Conservation (phyloP, 2,888 invertebrate species). For the Tholera decimalis region DNA sequence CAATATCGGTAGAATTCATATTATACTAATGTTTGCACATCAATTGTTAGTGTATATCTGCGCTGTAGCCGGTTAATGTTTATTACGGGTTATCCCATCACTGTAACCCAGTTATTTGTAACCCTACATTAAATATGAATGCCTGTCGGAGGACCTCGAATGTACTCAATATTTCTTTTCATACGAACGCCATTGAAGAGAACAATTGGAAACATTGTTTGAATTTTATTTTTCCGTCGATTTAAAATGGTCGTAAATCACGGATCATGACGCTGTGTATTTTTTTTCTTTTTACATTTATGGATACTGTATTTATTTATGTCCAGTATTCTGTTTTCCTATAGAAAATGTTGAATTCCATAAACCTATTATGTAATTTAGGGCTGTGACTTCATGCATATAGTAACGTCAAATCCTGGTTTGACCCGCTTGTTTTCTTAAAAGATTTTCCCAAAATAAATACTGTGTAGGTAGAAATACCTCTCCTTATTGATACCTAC, state of each 20-base stretch:
- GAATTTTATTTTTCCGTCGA: conserved; percentile 42
- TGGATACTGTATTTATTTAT: conserved; percentile 20
- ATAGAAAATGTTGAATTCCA: no score
- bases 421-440: no score
- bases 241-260: conserved; percentile 43
- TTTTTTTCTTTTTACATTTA: conserved; percentile 18
- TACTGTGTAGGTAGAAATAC: no score
- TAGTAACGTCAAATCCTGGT: no score
- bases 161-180: conserved; percentile 23
- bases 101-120: conserved; percentile 19
- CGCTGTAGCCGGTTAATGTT: neutral
- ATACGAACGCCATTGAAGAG: conserved; percentile 43
- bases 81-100: neutral
- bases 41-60: neutral
- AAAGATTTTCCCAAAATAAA: no score
- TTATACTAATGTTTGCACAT: no score
- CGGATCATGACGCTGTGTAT: conserved; percentile 22
- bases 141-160: conserved; percentile 12
- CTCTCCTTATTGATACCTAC: no score
- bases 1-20: no score
- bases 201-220: conserved; percentile 53
- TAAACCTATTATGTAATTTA: neutral
- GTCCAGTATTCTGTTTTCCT: conserved; percentile 16
- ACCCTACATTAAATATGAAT: conserved; percentile 14
- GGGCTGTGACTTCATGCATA: neutral